A percentile compares a stretch with the other conserved stretches of the same genome.
Conservation (phyloP, 1,140 invertebrate species). For the Lepidurus apus region DNA sequence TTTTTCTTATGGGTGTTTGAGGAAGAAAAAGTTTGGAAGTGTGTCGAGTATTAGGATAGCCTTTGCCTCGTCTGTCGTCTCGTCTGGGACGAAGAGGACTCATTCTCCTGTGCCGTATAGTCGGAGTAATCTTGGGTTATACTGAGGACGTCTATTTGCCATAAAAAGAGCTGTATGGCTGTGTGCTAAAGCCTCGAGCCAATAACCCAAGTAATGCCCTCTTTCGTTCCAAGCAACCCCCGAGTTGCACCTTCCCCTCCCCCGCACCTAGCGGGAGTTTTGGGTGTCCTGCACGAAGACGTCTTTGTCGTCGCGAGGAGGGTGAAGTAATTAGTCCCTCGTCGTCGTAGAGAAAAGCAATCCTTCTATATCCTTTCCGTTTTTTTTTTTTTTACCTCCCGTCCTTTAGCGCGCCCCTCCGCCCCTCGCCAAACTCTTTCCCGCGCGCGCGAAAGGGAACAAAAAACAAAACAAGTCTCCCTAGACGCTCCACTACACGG, state of each 20-base stretch:
- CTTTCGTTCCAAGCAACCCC: constrained; percentile 8
- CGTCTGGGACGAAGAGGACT: constrained; percentile 1
- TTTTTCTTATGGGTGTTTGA: background rate
- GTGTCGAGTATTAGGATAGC: background rate
- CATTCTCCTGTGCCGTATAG: constrained; percentile 7
- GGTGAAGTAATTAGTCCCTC: constrained; percentile 18
- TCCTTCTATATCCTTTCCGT: background rate
- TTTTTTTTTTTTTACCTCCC: background rate
- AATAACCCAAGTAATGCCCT: constrained; percentile 19
- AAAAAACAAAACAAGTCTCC: background rate
- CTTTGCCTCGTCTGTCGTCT: background rate
- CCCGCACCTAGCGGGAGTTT: background rate
- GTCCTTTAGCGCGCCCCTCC: background rate
- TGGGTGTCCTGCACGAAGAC: constrained; percentile 16
- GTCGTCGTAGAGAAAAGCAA: background rate
- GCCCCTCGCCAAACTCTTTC: background rate
- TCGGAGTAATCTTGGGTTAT: constrained; percentile 6
- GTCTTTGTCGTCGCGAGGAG: background rate
- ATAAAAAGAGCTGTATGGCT: constrained; percentile 16
- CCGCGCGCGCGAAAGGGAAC: background rate
- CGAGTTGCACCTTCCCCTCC: background rate
- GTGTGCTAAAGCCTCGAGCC: constrained; percentile 14
- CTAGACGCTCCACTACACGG: background rate
- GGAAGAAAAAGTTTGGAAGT: background rate
- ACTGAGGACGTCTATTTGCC: constrained; percentile 21